Conservation (phyloP, 2,113 vertebrate species). For the Psilopogon haemacephalus region DNA sequence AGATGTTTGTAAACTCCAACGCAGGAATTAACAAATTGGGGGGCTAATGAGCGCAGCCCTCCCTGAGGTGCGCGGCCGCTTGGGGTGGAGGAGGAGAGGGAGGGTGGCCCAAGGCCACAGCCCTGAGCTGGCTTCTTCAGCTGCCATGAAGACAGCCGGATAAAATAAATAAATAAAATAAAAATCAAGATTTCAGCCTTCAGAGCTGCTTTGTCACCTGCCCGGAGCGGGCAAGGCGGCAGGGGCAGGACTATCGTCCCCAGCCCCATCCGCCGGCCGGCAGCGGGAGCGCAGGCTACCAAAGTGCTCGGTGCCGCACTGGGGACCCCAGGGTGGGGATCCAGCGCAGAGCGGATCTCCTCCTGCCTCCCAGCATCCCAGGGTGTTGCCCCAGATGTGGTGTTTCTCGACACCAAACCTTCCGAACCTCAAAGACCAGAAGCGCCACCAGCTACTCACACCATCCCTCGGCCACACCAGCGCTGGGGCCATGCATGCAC, state of each 20-base stretch:
- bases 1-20: constrained; percentile 60
- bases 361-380: neutral
- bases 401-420: neutral
- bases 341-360: accelerated
- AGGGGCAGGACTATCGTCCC: neutral
- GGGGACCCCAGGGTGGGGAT: neutral
- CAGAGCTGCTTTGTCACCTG: neutral
- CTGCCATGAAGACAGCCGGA: neutral
- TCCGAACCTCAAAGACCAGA: neutral
- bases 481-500: neutral
- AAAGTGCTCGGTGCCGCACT: neutral
- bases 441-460: accelerated
- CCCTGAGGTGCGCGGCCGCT: neutral
- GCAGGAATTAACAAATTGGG: constrained; percentile 50
- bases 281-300: accelerated
- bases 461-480: accelerated
- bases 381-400: neutral
- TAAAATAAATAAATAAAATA: neutral
- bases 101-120: neutral
- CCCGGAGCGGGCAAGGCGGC: neutral
- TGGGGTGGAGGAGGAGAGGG: neutral
- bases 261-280: accelerated
- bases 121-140: neutral
- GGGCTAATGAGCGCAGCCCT: constrained; percentile 13
- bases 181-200: neutral